Conservation (phyloP, 2,888 invertebrate genomes). For the Linnaemya tessellans region DNA sequence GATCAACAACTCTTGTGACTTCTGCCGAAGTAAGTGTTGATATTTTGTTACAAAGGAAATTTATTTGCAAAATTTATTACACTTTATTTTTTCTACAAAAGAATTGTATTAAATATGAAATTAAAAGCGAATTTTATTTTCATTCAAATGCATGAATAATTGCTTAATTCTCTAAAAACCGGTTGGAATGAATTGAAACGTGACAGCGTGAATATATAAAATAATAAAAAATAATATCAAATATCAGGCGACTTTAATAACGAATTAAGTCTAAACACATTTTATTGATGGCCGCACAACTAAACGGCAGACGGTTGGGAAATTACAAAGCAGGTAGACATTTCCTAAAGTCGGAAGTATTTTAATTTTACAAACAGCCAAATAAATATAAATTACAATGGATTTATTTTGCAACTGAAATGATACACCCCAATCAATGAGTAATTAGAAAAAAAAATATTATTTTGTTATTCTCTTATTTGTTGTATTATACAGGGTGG, state of each 20-base stretch:
- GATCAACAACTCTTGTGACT: too few relatives aligned
- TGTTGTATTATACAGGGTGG: too few relatives aligned
- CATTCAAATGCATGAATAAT: conserved; percentile 9
- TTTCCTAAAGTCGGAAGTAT: conserved; percentile 26
- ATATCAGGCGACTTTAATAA: conserved; percentile 7
- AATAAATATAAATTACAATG: background rate
- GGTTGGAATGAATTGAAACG: background rate
- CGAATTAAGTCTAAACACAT: conserved; percentile 15
- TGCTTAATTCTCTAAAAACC: conserved; percentile 3
- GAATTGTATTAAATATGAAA: background rate
- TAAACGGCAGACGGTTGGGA: background rate
- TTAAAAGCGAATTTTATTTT: background rate
- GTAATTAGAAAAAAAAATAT: background rate
- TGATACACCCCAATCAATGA: background rate
- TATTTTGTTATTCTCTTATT: too few relatives aligned
- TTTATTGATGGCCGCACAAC: background rate
- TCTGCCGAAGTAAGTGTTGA: background rate
- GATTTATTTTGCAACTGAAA: background rate
- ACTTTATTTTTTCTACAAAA: background rate
- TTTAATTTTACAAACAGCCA: background rate
- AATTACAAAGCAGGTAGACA: conserved; percentile 1
- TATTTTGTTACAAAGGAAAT: background rate
- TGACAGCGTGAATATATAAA: conserved; percentile 5
- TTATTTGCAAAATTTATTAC: background rate
- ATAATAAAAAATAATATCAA: conserved; percentile 11